A percentile compares a stretch with the other conserved stretches of the same genome.
These are phyloP conservation scores for Oconnorella tubifera DNA, from an alignment of 2,888 invertebrate genomes.

Conservation along the genomic window DNA sequence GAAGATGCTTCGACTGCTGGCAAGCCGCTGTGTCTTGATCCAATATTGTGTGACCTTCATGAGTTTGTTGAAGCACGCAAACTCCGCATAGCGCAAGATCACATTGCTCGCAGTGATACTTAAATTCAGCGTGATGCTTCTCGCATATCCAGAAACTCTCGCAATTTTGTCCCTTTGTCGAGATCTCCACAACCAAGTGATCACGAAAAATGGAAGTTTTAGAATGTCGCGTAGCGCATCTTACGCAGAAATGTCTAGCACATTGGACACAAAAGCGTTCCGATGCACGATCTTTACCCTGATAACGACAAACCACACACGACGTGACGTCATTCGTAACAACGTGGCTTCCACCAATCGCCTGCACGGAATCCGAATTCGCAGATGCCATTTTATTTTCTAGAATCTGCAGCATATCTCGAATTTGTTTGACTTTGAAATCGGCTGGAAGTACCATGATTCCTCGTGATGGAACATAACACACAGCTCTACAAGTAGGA, in stretches of 20 bases:
- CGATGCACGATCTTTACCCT: background rate
- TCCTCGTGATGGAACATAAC: slow-evolving; percentile 18
- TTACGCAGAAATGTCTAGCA: slow-evolving; percentile 19
- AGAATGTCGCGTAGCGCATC: slow-evolving; percentile 16
- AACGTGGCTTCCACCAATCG: background rate
- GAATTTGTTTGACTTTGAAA: slow-evolving; percentile 24
- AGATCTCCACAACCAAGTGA: slow-evolving; percentile 12
- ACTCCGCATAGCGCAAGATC: slow-evolving; percentile 20
- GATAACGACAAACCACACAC: background rate
- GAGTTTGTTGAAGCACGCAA: slow-evolving; percentile 11
- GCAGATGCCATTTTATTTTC: background rate
- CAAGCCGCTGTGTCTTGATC: background rate
- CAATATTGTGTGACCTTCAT: background rate
- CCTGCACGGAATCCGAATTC: background rate
- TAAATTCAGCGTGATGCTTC: slow-evolving; percentile 19
- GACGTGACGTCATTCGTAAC: background rate
- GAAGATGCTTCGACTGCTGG: slow-evolving; percentile 4
- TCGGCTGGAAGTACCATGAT: slow-evolving; percentile 18
- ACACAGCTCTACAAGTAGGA: slow-evolving; percentile 21
- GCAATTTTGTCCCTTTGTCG: background rate
- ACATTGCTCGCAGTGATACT: slow-evolving; percentile 25
- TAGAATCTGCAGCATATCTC: slow-evolving; percentile 14
- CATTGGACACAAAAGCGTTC: slow-evolving; percentile 22
- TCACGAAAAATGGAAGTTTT: slow-evolving; percentile 16
- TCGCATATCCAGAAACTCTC: background rate